Evolutionary conservation across 1,140 invertebrate species (phyloP).

Genomic region (Psix sp.): DNA sequence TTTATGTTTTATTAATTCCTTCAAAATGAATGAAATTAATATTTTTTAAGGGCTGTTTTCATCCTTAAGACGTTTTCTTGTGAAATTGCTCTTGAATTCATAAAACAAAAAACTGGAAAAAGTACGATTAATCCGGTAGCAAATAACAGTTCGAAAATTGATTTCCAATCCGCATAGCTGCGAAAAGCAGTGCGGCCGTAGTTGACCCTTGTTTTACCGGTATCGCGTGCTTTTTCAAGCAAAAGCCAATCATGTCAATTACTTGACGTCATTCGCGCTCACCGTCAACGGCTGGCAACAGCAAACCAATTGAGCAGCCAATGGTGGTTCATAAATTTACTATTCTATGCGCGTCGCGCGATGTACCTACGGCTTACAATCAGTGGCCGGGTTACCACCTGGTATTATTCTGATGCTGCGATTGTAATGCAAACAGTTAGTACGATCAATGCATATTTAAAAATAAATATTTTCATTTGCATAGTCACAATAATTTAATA

Average conservation of each 20-base stretch:
- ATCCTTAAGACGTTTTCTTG: too few species aligned
- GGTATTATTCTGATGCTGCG: constrained; percentile 25
- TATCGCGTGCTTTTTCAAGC: constrained; percentile 51
- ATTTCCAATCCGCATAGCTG: constrained; percentile 37
- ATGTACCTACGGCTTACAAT: constrained; percentile 16
- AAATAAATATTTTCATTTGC: constrained; percentile 8
- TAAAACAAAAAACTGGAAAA: constrained; percentile 12
- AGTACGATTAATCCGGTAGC: constrained; percentile 26
- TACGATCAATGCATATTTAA: constrained; percentile 38
- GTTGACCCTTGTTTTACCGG: constrained; percentile 51
- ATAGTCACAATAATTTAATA: too few species aligned
- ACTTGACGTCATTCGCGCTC: constrained; percentile 45
- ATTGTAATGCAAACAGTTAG: constrained; percentile 44
- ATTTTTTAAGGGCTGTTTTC: too few species aligned
- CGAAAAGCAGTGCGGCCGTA: constrained; percentile 40
- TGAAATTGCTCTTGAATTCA: too few species aligned
- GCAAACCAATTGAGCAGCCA: constrained; percentile 55
- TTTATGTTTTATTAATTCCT: too few species aligned
- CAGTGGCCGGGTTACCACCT: constrained; percentile 12
- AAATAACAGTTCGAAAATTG: constrained; percentile 48
- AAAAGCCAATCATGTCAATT: constrained; percentile 57
- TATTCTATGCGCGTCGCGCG: constrained; percentile 37
- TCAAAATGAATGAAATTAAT: too few species aligned
- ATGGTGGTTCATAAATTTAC: constrained; percentile 59
- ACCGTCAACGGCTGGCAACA: constrained; percentile 49